phyloP scores from a whole-genome alignment of 2,797 vertebrate species.

The Stomatorhinus walkeri region DNA sequence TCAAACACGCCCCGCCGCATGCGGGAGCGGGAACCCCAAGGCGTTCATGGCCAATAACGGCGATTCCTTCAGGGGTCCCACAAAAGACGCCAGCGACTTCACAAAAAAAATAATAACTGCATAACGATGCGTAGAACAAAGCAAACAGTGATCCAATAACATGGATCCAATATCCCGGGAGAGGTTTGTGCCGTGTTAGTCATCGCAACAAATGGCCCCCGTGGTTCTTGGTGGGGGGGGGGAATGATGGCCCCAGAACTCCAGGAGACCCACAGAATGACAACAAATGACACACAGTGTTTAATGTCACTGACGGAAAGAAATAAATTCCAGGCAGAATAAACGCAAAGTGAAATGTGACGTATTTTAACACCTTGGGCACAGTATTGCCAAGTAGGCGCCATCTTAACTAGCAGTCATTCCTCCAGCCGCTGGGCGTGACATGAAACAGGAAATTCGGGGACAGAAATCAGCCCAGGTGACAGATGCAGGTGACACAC shows the following conservation, averaged over 20 bases:
- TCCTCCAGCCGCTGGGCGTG: not conserved
- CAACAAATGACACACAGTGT: not conserved
- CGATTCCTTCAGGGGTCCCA: not conserved
- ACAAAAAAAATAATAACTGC: not conserved
- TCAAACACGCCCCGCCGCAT: not conserved
- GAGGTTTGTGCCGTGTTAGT: not conserved
- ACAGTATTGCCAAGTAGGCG: not conserved
- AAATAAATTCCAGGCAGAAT: not conserved
- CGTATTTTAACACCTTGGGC: not conserved
- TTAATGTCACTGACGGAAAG: not conserved
- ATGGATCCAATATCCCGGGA: not conserved
- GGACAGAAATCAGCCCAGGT: not conserved
- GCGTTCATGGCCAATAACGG: not conserved
- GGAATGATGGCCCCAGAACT: not conserved
- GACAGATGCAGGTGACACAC: not conserved
- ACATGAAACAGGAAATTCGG: not conserved
- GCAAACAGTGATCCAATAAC: not conserved
- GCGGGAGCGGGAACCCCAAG: not conserved
- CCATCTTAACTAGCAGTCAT: not conserved
- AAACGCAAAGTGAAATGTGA: not conserved
- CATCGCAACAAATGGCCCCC: not conserved
- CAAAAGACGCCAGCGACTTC: not conserved
- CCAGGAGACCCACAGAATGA: not conserved
- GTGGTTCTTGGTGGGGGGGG: not conserved
- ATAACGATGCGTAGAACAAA: not conserved